Evolutionary conservation across 2,888 invertebrate genomes (phyloP).

Genomic region (Heliconius charithonia): DNA sequence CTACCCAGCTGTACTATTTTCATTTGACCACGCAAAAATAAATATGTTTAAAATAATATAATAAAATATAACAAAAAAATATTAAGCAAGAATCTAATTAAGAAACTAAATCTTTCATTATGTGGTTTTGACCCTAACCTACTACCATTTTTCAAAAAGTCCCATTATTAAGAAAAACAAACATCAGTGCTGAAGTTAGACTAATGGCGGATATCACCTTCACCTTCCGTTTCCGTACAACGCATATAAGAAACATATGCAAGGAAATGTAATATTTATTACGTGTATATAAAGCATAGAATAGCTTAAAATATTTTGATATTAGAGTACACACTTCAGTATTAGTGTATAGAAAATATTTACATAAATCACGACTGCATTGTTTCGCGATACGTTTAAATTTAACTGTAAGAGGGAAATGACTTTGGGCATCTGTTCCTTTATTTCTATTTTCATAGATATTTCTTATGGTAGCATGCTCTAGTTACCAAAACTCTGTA

Average conservation of each 20-base stretch:
- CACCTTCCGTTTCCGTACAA: conserved; percentile 63
- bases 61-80: background rate
- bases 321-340: conserved; percentile 40
- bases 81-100: conserved; percentile 48
- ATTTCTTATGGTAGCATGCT: background rate
- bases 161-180: conserved; percentile 54
- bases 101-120: conserved; percentile 48
- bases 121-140: conserved; percentile 47
- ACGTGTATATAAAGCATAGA: background rate
- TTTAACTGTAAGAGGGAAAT: conserved; percentile 30
- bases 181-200: conserved; percentile 51
- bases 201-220: conserved; percentile 64
- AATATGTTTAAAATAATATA: background rate
- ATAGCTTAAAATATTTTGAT: conserved; percentile 10
- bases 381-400: conserved; percentile 38
- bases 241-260: background rate
- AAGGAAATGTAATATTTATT: conserved; percentile 14
- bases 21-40: too few species aligned
- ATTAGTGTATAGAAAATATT: conserved; percentile 54
- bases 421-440: conserved; percentile 35
- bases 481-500: background rate
- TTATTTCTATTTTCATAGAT: conserved; percentile 9
- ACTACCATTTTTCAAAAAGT: conserved; percentile 55
- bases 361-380: conserved; percentile 51
- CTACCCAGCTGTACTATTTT: too few species aligned